These are phyloP conservation scores for Harpagoxenus sublaevis DNA, from an alignment of 2,888 invertebrate species.

Conservation along the genomic window DNA sequence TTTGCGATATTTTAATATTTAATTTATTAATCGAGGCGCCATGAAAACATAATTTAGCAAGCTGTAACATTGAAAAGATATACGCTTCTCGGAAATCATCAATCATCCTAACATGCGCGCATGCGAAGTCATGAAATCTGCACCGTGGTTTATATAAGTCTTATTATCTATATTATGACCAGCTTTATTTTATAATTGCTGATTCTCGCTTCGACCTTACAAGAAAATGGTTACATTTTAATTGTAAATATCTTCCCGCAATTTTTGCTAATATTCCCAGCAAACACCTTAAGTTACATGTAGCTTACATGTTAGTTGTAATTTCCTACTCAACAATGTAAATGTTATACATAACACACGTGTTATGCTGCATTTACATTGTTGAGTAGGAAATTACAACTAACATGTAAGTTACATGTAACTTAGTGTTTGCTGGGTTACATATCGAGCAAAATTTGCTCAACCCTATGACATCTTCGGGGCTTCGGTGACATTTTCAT, in stretches of 20 bases:
- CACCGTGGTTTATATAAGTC: not conserved
- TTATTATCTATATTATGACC: conserved; percentile 16
- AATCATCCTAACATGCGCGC: not conserved
- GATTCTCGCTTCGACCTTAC: not conserved
- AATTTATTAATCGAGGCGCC: not conserved
- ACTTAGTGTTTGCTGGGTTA: not conserved
- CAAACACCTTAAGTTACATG: too few species aligned
- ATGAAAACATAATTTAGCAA: not conserved
- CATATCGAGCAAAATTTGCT: not conserved
- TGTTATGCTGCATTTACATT: too few species aligned
- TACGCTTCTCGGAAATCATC: conserved; percentile 7
- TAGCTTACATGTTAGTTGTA: too few species aligned
- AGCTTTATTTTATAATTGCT: not conserved
- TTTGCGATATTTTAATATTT: not conserved
- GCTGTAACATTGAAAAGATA: not conserved
- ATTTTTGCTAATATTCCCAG: not conserved
- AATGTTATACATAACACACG: too few species aligned
- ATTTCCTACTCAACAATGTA: too few species aligned
- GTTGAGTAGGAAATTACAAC: too few species aligned
- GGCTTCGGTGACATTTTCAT: not conserved
- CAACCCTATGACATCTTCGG: not conserved
- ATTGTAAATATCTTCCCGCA: not conserved
- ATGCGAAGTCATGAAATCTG: not conserved
- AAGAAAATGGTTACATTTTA: conserved; percentile 7
- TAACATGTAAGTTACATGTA: too few species aligned